These are phyloP conservation scores for Brachyhypopomus occidentalis DNA, from an alignment of 2,113 vertebrate species.

Conservation along the genomic window DNA sequence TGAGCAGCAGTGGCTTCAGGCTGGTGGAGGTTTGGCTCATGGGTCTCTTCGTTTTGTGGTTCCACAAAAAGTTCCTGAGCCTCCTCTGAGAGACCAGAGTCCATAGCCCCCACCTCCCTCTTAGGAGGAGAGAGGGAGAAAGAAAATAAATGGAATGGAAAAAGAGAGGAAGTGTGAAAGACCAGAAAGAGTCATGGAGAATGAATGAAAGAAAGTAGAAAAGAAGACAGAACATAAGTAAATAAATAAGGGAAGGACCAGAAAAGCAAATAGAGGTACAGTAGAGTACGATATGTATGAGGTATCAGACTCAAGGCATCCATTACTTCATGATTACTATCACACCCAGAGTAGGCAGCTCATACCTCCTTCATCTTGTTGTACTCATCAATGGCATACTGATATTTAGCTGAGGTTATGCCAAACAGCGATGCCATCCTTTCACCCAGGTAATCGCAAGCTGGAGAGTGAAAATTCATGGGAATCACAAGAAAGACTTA, in stretches of 20 bases:
- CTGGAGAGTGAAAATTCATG: slow-evolving; percentile 65
- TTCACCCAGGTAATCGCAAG: slow-evolving; percentile 96
- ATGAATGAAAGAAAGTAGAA: neutral
- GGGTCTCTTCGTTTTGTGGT: slow-evolving; percentile 69
- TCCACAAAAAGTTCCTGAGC: slow-evolving; percentile 82
- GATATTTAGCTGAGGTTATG: slow-evolving; percentile 95
- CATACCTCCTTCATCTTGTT: slow-evolving; percentile 92
- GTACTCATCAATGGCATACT: slow-evolving; percentile 97
- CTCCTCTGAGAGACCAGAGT: slow-evolving; percentile 87
- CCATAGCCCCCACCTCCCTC: slow-evolving; percentile 88
- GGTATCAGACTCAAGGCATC: too few species aligned
- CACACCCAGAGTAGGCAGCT: neutral
- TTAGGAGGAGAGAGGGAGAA: slow-evolving; percentile 52
- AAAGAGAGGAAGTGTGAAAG: neutral
- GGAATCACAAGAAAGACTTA: neutral
- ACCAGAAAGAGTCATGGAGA: neutral
- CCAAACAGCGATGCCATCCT: slow-evolving; percentile 94
- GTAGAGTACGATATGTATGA: too few species aligned
- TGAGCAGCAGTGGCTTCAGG: slow-evolving; percentile 70
- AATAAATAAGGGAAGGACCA: too few species aligned
- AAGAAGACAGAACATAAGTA: neutral
- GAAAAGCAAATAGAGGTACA: too few species aligned
- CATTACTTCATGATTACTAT: too few species aligned
- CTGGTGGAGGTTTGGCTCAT: slow-evolving; percentile 67
- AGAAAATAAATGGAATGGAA: neutral